phyloP scores from a whole-genome alignment of 2,113 vertebrate genomes.

The Catharus minimus region DNA sequence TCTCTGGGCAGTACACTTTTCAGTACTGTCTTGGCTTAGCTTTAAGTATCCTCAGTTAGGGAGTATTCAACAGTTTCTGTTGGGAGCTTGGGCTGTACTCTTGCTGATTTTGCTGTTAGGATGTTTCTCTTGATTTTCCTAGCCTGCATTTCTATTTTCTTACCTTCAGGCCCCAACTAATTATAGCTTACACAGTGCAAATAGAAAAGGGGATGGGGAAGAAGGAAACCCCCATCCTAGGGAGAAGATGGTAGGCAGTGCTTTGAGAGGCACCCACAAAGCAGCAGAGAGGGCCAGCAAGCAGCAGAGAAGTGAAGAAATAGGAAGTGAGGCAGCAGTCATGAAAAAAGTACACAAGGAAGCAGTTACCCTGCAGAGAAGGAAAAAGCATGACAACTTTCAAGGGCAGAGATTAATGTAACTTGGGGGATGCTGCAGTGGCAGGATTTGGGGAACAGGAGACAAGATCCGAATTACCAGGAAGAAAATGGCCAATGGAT shows the following conservation, averaged over 20 bases:
- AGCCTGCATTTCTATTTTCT: slow-evolving; percentile 9
- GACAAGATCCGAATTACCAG: fast-evolving
- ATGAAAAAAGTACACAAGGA: slow-evolving; percentile 16
- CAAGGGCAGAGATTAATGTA: slow-evolving; percentile 22
- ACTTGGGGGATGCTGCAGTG: background rate
- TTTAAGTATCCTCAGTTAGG: background rate
- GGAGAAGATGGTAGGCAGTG: background rate
- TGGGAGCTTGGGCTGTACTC: background rate
- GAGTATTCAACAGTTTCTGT: background rate
- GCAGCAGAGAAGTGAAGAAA: slow-evolving; percentile 33
- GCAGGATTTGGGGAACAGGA: background rate
- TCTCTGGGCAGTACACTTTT: background rate
- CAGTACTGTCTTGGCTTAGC: background rate
- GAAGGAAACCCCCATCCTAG: background rate
- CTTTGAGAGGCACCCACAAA: background rate
- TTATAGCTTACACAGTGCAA: background rate
- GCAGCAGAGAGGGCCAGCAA: background rate
- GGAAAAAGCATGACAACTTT: slow-evolving; percentile 26
- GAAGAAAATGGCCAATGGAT: background rate
- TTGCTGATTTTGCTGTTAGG: background rate
- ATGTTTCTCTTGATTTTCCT: background rate
- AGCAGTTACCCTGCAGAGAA: slow-evolving; percentile 22
- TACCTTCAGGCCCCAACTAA: background rate
- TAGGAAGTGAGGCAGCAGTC: slow-evolving; percentile 51
- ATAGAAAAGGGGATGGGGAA: background rate